Base-by-base conservation (phyloP, 53 echinoderm and acorn worm genomes). In the Zoroaster sp. region DNA sequence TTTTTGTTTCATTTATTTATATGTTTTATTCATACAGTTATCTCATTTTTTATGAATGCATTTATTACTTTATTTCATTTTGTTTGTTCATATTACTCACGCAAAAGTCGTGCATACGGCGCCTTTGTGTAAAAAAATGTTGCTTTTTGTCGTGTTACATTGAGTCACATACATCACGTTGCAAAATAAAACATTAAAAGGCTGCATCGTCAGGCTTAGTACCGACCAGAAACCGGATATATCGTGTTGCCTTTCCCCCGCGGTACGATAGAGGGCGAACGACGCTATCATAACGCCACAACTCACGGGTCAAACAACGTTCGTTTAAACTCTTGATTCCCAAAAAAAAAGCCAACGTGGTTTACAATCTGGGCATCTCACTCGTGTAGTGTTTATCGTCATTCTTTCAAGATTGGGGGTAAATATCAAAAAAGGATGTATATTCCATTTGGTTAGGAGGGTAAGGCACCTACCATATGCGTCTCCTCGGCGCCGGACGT, bases 391-490 rank as follows among this genome's bases (percentile, higher is more conserved):
- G 28, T 59, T 59, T 59, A 59, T 59, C 63, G 10, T 59, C 63
- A 28, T 59, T 10, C 76, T 47, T 18, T 18, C 18, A 47, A 76
- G 76, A 78, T 66, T 21, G 63, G 21, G 82, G 41, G 82, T 42
- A 82, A 82, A 67, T 82, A 82, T 67, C 68, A 42, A 1, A 17
- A 33, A 67, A 33, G 35, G 66, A 82, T 79, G 21, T 66, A 67
- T 66, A 43, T 66, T 82, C 67, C 66, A n/a, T 44, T 37, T 59
- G 82, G 66, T 82, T 42, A 17, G 46, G 42, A 25, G 82, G 66
- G 43, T 43, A 44, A 82, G 82, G 82, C 68, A 82, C 82, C 82
- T 82, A 67, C 43, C 45, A 82, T 82, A 67, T 68, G 82, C 82
- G 82, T 40, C 82, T 32, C 15, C 42, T 30, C 66, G 82, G 82